Evolutionary conservation across 2,888 invertebrate genomes (phyloP).

Genomic region (Eristalinus sepulchralis): DNA sequence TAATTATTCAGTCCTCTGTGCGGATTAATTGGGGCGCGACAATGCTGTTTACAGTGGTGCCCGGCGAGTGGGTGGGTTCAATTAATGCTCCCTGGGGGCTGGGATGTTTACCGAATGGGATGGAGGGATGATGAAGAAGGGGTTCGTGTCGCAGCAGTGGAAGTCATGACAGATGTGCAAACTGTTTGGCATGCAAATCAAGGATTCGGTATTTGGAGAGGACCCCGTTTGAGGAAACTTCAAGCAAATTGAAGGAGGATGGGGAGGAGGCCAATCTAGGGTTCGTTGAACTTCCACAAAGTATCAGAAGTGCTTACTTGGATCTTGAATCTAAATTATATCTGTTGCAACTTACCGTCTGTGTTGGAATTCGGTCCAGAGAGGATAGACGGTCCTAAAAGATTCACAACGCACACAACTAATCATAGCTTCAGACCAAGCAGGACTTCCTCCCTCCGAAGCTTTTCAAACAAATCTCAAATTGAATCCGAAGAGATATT

Average conservation of each 20-base stretch:
- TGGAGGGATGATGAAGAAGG: constrained; percentile 10
- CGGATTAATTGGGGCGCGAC: constrained; percentile 4
- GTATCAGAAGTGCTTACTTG: too few species aligned
- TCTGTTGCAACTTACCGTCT: too few species aligned
- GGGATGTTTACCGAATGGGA: background rate
- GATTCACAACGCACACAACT: too few species aligned
- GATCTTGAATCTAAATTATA: too few species aligned
- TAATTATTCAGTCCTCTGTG: constrained; percentile 28
- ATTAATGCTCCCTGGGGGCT: constrained; percentile 1
- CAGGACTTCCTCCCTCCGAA: too few species aligned
- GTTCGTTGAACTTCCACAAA: background rate
- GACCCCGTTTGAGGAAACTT: background rate
- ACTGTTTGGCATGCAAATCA: background rate
- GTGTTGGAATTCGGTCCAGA: too few species aligned
- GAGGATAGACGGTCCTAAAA: too few species aligned
- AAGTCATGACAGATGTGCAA: background rate
- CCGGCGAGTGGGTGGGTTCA: background rate
- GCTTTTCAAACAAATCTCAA: too few species aligned
- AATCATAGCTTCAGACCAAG: too few species aligned
- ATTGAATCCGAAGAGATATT: too few species aligned
- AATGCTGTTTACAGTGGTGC: background rate
- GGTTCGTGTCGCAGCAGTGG: background rate
- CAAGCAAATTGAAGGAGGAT: background rate
- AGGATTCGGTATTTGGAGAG: background rate
- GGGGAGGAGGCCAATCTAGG: background rate